Evolutionary conservation across 2,797 vertebrate species (phyloP).

Genomic region (Dermochelys coriacea): DNA sequence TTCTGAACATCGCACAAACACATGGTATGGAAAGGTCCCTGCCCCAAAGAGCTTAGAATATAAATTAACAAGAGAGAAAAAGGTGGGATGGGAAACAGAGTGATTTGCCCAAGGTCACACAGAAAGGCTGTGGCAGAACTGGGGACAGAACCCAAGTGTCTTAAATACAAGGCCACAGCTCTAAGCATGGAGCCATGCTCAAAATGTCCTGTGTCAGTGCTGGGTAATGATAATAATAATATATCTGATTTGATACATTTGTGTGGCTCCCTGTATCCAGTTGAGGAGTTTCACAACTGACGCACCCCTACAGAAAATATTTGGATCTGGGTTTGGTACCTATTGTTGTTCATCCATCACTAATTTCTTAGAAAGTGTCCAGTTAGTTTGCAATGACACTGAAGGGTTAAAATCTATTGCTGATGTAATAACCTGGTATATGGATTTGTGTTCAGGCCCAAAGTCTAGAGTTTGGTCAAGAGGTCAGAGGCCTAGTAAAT

Average conservation of each 20-base stretch:
- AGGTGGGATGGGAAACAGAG: not conserved
- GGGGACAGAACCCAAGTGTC: not conserved
- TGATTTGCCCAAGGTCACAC: not conserved
- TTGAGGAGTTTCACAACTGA: not conserved
- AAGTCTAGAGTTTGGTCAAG: too few species aligned
- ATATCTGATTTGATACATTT: not conserved
- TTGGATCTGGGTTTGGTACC: not conserved
- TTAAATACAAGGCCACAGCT: not conserved
- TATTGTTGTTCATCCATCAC: not conserved
- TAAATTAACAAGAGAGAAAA: not conserved
- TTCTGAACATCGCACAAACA: not conserved
- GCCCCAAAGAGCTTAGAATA: not conserved
- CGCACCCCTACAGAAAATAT: not conserved
- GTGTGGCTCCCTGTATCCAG: not conserved
- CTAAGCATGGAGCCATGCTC: not conserved
- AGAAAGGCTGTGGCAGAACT: not conserved
- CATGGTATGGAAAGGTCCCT: not conserved
- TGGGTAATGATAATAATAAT: not conserved
- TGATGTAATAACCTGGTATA: too few species aligned
- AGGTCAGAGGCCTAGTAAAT: too few species aligned
- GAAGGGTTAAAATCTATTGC: too few species aligned
- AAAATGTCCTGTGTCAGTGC: not conserved
- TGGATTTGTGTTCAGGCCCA: too few species aligned
- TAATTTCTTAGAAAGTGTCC: not conserved
- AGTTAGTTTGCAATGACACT: not conserved